Base-by-base conservation (phyloP, 2,113 vertebrate genomes). In the Phrynosoma platyrhinos region DNA sequence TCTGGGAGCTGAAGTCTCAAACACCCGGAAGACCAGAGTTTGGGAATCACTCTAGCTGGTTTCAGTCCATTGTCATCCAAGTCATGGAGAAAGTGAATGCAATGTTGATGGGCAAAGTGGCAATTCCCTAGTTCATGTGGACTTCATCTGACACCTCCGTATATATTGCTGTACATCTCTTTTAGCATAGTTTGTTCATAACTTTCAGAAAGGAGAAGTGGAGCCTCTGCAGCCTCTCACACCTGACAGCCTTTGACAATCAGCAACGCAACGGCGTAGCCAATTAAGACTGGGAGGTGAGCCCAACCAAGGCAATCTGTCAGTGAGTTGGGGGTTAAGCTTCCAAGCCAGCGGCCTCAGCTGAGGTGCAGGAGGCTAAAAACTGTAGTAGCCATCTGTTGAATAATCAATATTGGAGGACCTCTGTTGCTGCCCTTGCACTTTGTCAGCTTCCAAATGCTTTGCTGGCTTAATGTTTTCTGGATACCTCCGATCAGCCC, bases 321-420 rank as follows among this genome's bases (percentile, higher is more conserved):
- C 92, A 90, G 80, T 88, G 88, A 79, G 82, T 86, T 88, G 85
- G 89, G 66, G 75, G 87, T 84, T 92, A 87, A 89, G 91, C 93
- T 92, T 72, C 0, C 79, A 86, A 88, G 89, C 85, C 90, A 7
- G 82, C 83, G 92, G 66, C 74, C 90, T 94, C 92, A 84, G 79
- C 87, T 81, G 93, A 90, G 52, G 88, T 87, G 85, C 91, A 79
- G 88, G 25, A 83, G 89, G 88, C 91, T 90, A 87, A 88, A 62
- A 84, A 82, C 92, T 90, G 92, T 85, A 62, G 52, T 52, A 89
- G 89, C 93, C 91, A 92, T 95, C 93, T 95, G 91, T 90, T 94
- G 93, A 90, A 86, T 85, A 75, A 30, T 88, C 68, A n/a, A 90
- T 83, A 88, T 82, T 68, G 40, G 55, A 92, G 90, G 77, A 47